Conservation (phyloP, 2,113 vertebrate genomes). For the Marmota flaviventris region DNA sequence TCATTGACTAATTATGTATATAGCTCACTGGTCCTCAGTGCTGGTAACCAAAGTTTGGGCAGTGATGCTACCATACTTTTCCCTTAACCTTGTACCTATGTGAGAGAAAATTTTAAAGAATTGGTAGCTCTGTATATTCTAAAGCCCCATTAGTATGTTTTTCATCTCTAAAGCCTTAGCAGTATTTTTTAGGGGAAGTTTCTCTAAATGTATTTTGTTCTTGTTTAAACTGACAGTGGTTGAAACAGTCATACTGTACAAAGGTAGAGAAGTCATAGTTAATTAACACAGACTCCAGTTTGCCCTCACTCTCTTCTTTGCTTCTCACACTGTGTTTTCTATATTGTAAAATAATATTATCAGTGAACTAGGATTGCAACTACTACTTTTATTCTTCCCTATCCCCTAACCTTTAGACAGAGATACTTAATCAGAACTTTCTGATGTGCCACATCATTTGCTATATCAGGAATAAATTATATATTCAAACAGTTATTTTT, state of each 20-base stretch:
- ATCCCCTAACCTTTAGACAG: background rate
- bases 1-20: conserved; percentile 24
- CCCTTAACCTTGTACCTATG: background rate
- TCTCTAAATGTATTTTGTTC: conserved; percentile 44
- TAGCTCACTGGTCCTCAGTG: background rate
- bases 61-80: background rate
- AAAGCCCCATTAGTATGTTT: conserved; percentile 36
- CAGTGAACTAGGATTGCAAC: background rate
- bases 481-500: conserved; percentile 45
- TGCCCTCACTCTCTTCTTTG: background rate
- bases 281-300: background rate
- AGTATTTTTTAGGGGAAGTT: conserved; percentile 24
- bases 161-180: conserved; percentile 2
- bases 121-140: background rate
- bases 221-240: background rate
- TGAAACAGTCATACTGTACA: background rate
- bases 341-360: background rate
- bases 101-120: conserved; percentile 40
- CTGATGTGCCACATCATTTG: background rate
- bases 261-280: background rate
- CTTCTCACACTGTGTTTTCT: background rate
- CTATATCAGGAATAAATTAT: conserved; percentile 35
- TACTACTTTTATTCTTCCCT: background rate
- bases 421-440: conserved; percentile 36
- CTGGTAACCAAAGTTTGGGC: conserved; percentile 20